Conservation (phyloP, 2,797 vertebrate genomes). For the Gorsachius magnificus region DNA sequence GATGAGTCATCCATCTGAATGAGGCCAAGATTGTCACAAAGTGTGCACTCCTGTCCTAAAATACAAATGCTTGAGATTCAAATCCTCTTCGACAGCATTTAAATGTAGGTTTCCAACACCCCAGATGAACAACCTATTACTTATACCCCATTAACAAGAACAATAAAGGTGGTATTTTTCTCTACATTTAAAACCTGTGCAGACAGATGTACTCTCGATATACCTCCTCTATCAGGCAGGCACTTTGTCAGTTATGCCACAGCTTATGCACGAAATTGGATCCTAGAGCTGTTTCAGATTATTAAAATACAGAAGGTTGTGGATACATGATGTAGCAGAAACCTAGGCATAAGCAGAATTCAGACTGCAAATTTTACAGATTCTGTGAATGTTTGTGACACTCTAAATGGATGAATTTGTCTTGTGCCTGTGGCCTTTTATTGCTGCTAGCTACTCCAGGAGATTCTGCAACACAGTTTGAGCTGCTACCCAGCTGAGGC, state of each 20-base stretch:
- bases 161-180: not conserved
- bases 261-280: not conserved
- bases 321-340: not conserved
- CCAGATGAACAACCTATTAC: not conserved
- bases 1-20: not conserved
- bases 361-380: not conserved
- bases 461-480: not conserved
- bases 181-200: not conserved
- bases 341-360: not conserved
- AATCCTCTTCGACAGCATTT: not conserved
- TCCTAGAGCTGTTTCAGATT: not conserved
- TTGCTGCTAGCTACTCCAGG: not conserved
- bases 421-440: not conserved
- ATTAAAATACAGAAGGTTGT: not conserved
- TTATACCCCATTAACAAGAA: not conserved
- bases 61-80: not conserved
- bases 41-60: not conserved
- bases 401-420: not conserved
- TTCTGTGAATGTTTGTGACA: not conserved
- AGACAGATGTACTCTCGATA: rapidly evolving
- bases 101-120: not conserved
- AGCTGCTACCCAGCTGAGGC: not conserved
- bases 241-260: not conserved
- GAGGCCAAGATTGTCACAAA: not conserved
- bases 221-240: not conserved